Conservation (phyloP, 2,888 invertebrate genomes). For the Drosophila nigritarsus region DNA sequence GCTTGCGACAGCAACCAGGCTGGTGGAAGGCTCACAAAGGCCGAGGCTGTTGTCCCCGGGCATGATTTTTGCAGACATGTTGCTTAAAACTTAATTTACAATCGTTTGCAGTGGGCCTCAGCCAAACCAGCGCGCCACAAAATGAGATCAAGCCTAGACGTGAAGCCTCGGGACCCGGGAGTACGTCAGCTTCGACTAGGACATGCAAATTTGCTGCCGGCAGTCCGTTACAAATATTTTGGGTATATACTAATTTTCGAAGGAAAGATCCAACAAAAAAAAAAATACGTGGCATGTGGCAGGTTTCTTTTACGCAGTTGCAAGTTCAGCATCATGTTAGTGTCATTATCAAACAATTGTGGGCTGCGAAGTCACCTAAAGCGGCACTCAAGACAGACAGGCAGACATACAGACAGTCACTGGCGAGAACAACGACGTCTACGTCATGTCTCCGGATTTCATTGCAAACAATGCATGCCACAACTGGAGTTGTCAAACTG, state of each 20-base stretch:
- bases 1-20: conserved; percentile 65
- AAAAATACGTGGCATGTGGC: background rate
- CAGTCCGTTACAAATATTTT: conserved; percentile 66
- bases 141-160: conserved; percentile 57
- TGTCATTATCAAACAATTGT: conserved; percentile 79
- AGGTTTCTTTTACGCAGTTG: conserved; percentile 56
- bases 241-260: conserved; percentile 30
- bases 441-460: conserved; percentile 37
- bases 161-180: background rate
- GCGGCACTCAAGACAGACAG: conserved; percentile 29
- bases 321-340: conserved; percentile 76
- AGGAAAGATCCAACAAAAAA: background rate
- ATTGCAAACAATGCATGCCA: conserved; percentile 64
- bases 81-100: conserved; percentile 82
- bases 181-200: conserved; percentile 19
- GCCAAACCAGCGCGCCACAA: conserved; percentile 48
- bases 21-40: conserved; percentile 7
- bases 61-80: conserved; percentile 81
- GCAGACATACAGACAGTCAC: conserved; percentile 6
- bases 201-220: conserved; percentile 57
- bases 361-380: conserved; percentile 41
- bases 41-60: conserved; percentile 67
- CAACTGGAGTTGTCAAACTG: conserved; percentile 33
- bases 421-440: background rate
- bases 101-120: conserved; percentile 62